A percentile compares a stretch with the other conserved stretches of the same genome.
These are phyloP conservation scores for Nemurella pictetii DNA, from an alignment of 2,888 invertebrate genomes.

Conservation along the genomic window DNA sequence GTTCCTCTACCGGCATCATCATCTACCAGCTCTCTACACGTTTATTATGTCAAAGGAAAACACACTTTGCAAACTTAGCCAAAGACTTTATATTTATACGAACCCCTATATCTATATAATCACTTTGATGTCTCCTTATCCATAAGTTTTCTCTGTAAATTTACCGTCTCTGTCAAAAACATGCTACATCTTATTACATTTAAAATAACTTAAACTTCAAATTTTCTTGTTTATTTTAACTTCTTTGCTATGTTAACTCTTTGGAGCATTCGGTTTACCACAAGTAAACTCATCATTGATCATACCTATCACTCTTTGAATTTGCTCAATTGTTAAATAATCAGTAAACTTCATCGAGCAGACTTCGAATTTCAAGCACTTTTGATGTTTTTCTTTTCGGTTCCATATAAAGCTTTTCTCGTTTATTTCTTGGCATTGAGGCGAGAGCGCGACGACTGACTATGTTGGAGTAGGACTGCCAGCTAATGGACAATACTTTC, in stretches of 20 bases:
- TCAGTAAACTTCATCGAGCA: background rate
- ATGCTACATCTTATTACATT: background rate
- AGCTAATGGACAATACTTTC: background rate
- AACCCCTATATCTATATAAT: conserved; percentile 38
- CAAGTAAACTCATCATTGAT: background rate
- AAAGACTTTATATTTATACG: conserved; percentile 38
- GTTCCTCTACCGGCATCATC: background rate
- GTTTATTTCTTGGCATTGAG: no score
- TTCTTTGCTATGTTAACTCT: background rate
- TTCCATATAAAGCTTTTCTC: no score
- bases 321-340: background rate
- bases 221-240: background rate
- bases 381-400: background rate
- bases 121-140: conserved; percentile 36
- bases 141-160: conserved; percentile 30
- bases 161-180: conserved; percentile 10
- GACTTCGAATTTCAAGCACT: background rate
- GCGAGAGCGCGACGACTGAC: background rate
- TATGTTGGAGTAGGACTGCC: no score
- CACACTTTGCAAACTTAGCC: conserved; percentile 36
- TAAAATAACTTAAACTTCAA: background rate
- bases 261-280: background rate
- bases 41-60: conserved; percentile 36
- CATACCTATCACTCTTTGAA: background rate
- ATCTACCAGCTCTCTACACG: background rate